Percentiles rank a stretch among this genome's conserved stretches.
Conservation (phyloP, 2,113 vertebrate genomes). For the Rhegmatorhina hoffmannsi region DNA sequence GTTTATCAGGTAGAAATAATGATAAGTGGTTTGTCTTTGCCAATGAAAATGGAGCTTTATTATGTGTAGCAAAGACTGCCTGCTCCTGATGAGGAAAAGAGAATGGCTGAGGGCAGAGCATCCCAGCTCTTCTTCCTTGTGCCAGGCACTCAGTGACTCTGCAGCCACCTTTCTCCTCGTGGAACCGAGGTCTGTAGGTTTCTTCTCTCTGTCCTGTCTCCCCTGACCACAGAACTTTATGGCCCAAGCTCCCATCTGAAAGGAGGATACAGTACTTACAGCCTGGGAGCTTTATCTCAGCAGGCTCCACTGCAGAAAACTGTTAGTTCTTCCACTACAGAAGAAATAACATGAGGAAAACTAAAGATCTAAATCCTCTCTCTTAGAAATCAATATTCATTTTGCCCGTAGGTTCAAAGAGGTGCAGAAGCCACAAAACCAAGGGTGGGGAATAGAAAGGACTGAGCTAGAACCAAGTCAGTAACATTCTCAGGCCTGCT, state of each 20-base stretch:
- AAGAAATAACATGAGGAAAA: neutral
- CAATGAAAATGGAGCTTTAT: neutral
- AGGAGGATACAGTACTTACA: neutral
- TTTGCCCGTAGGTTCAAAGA: constrained; percentile 2
- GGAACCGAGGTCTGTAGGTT: rapidly evolving
- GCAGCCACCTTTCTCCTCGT: neutral
- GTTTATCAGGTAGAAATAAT: neutral
- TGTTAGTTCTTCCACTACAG: neutral
- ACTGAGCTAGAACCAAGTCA: neutral
- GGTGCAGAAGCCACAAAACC: neutral
- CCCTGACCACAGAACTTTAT: neutral
- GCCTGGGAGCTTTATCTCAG: neutral
- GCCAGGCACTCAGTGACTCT: neutral
- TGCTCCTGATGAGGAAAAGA: neutral
- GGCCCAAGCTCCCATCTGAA: neutral
- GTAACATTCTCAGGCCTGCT: neutral
- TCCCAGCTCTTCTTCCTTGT: rapidly evolving
- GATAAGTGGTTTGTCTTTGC: neutral
- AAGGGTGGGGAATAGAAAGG: neutral
- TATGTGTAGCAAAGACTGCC: neutral
- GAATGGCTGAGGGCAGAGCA: neutral
- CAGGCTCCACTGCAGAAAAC: neutral
- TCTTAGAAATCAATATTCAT: neutral
- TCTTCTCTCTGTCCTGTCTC: neutral
- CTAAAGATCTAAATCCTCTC: neutral